Conservation (phyloP, 2,888 invertebrate species). For the Drosophila histrio region DNA sequence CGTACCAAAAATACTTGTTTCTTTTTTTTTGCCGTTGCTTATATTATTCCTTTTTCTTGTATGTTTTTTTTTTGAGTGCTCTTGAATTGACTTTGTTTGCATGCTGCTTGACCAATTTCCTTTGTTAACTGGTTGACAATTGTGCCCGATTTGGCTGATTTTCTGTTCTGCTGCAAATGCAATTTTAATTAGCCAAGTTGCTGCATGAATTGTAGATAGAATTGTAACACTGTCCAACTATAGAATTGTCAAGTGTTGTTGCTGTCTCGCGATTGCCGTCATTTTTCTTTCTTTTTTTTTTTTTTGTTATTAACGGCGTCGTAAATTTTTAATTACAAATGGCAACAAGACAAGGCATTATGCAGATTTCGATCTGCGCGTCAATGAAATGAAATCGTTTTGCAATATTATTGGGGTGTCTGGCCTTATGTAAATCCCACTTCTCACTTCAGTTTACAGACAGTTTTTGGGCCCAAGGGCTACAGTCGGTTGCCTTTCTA, state of each 20-base stretch:
- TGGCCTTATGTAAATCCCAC: conserved; percentile 42
- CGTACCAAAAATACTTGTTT: conserved; percentile 36
- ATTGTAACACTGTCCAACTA: conserved; percentile 22
- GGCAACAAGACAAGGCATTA: conserved; percentile 66
- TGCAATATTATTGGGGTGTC: conserved; percentile 20
- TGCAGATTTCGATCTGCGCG: conserved; percentile 51
- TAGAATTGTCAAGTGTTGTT: conserved; percentile 32
- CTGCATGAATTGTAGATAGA: conserved; percentile 48
- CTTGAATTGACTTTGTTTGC: conserved; percentile 72
- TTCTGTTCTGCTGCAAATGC: conserved; percentile 32
- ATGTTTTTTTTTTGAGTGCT: conserved; percentile 26
- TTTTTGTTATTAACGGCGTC: conserved; percentile 57
- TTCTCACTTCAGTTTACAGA: conserved; percentile 17
- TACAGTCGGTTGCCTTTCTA: conserved; percentile 40
- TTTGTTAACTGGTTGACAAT: conserved; percentile 65
- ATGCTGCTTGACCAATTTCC: conserved; percentile 62
- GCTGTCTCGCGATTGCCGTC: conserved; percentile 23
- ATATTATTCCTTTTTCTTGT: conserved; percentile 12
- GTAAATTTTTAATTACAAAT: conserved; percentile 77
- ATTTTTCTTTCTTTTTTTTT: conserved; percentile 3
- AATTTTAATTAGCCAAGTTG: conserved; percentile 65
- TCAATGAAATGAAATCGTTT: conserved; percentile 30
- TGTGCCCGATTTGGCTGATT: conserved; percentile 52
- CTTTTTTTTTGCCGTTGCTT: not conserved
- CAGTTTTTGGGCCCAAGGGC: conserved; percentile 38